Conservation (phyloP, 1,140 invertebrate genomes). For the Hypsibius dujardini region DNA sequence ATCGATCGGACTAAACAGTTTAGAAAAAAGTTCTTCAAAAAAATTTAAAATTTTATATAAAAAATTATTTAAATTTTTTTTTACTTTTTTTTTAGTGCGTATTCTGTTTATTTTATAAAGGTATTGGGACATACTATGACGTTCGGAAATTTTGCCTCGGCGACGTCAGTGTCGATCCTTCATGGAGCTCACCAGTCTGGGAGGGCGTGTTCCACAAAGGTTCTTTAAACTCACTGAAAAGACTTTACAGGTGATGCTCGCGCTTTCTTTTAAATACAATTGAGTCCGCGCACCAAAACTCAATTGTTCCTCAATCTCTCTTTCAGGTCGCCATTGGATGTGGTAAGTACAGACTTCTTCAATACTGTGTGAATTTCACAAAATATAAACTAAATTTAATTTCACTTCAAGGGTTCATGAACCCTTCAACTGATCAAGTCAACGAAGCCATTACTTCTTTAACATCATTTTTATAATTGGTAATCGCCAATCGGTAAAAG, state of each 20-base stretch:
- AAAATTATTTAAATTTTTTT: too few species aligned
- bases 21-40: too few species aligned
- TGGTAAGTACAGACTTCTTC: neutral
- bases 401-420: too few species aligned
- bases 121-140: slow-evolving; percentile 5
- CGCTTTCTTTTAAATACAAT: too few species aligned
- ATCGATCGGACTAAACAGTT: neutral
- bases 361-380: neutral
- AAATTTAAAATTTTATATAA: too few species aligned
- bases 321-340: neutral
- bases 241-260: neutral
- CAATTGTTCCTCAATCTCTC: slow-evolving; percentile 20
- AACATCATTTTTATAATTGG: too few species aligned
- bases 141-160: neutral
- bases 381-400: neutral
- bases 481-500: too few species aligned
- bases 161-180: neutral
- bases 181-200: slow-evolving; percentile 8
- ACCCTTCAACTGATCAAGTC: too few species aligned
- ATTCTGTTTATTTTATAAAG: neutral
- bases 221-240: neutral
- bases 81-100: neutral
- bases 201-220: neutral
- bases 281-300: neutral
- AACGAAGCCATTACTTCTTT: too few species aligned